A percentile compares a stretch with the other conserved stretches of the same genome.
Conservation (phyloP, 2,797 vertebrate species). For the Poeciliopsis turneri region DNA sequence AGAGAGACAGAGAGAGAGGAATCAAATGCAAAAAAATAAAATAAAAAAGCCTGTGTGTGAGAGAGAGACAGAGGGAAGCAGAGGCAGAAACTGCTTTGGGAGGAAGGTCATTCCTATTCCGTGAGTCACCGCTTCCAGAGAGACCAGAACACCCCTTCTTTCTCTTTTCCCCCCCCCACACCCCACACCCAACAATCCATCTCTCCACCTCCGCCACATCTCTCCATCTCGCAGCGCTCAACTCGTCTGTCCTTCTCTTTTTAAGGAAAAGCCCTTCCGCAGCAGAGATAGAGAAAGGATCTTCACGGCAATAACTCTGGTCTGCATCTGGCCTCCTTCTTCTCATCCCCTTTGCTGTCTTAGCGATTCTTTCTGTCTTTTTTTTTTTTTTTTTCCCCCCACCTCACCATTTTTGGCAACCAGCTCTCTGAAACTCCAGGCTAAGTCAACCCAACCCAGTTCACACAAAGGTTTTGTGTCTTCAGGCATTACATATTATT, state of each 20-base stretch:
- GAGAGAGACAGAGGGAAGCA: constrained; percentile 9
- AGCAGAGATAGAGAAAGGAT: constrained; percentile 58
- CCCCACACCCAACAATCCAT: neutral
- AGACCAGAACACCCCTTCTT: constrained; percentile 60
- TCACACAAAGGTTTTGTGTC: neutral
- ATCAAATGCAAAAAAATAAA: neutral
- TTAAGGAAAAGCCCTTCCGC: constrained; percentile 67
- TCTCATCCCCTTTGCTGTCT: constrained; percentile 17
- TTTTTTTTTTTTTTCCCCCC: constrained; percentile 6
- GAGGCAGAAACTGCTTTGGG: constrained; percentile 51
- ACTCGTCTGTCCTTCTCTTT: constrained; percentile 61
- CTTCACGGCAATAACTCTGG: constrained; percentile 58
- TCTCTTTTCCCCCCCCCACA: neutral
- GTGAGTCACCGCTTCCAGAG: constrained; percentile 77
- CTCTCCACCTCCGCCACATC: constrained; percentile 26
- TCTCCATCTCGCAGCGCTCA: constrained; percentile 39
- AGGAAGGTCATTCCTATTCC: constrained; percentile 72
- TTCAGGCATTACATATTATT: neutral
- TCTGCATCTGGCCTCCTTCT: constrained; percentile 54
- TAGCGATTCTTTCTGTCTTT: neutral
- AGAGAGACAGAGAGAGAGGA: constrained; percentile 2
- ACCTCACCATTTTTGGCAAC: constrained; percentile 11
- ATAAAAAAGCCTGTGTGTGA: constrained; percentile 8
- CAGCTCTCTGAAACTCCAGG: constrained; percentile 16
- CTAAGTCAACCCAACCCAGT: neutral